Base-by-base conservation (phyloP, 2,888 invertebrate species). In the Escarpia spicata region DNA sequence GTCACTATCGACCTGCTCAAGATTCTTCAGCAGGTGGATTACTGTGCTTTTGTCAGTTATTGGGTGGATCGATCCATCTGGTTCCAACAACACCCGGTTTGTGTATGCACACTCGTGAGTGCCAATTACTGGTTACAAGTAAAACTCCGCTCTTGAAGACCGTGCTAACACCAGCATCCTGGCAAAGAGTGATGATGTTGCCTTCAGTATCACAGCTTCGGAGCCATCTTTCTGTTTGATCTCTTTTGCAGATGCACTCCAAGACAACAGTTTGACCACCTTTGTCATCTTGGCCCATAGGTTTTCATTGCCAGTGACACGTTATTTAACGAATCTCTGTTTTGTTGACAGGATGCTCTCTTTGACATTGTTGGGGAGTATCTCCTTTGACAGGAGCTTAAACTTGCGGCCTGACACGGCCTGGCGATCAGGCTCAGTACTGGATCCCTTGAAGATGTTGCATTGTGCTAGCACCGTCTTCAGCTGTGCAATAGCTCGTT, bases 21-120 rank as follows among this genome's bases (percentile, higher is more conserved):
- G 31, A 60, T 92, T 89, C 44, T 92, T 92, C 58, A 92, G 91
- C 26, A 92, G 92, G 37, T 92, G 44, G n/a, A 92, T 92, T 26
- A 92, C 44, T 75, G 92, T 92, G 89, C 92, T 92, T 89, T 92
- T 92, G 92, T 92, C 92, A 19, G 92, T 60, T 43, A 92, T 92
- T 19, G 92, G 92, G 8, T 92, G 92, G 37, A 92, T 91, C 10
- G 75, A 92, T 91, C 89, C 92, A 92, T 92, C 91, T n/a, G 75
- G 60, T 43, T 52, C 44, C 90, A 92, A 90, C 1, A 37, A 37
- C 37, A 37, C 37, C 37, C 37, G 37, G 1, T 1, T 37, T 37
- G 37, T 37, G 1, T 37, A 37, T 37, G 37, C 0, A 37, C 0
- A 37, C 37, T 37, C 37, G 37, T 37, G 37, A 37, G 1, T 37